A percentile compares a stretch with the other conserved stretches of the same genome.
phyloP scores from a whole-genome alignment of 2,113 vertebrate species.

The Dunckerocampus dactyliophorus region DNA sequence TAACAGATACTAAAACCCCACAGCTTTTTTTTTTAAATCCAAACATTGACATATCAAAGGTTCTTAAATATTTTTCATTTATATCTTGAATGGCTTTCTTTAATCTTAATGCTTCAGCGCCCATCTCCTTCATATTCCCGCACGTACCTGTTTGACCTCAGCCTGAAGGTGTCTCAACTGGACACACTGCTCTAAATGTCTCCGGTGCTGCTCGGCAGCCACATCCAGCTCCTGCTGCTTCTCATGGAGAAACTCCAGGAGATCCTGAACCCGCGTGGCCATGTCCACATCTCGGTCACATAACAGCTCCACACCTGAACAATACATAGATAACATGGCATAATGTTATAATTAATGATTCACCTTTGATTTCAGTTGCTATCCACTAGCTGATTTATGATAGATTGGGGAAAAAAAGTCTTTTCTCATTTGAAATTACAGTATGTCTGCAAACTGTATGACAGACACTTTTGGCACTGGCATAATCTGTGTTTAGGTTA shows the following conservation, averaged over 20 bases:
- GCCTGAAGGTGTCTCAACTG: slow-evolving; percentile 96
- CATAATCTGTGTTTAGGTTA: no score
- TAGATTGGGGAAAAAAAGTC: no score
- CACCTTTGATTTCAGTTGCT: no score
- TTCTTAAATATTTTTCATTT: no score
- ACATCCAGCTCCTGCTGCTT: slow-evolving; percentile 96
- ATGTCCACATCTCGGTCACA: slow-evolving; percentile 96
- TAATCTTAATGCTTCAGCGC: background rate
- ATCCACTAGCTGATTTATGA: no score
- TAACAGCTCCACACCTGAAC: slow-evolving; percentile 88
- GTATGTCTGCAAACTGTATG: no score
- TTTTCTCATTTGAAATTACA: no score
- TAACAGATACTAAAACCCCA: no score
- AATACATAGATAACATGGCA: background rate
- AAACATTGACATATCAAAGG: no score
- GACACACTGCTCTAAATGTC: slow-evolving; percentile 94
- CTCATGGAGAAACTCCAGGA: slow-evolving; percentile 95
- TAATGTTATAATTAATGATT: background rate
- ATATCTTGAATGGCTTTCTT: background rate
- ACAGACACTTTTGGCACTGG: no score
- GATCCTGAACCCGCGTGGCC: slow-evolving; percentile 92
- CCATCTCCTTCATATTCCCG: background rate
- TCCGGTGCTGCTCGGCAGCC: slow-evolving; percentile 88
- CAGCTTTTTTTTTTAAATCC: background rate
- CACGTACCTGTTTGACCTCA: slow-evolving; percentile 90